Base-by-base conservation (phyloP, 2,113 vertebrate species). In the Xenopus laevis region DNA sequence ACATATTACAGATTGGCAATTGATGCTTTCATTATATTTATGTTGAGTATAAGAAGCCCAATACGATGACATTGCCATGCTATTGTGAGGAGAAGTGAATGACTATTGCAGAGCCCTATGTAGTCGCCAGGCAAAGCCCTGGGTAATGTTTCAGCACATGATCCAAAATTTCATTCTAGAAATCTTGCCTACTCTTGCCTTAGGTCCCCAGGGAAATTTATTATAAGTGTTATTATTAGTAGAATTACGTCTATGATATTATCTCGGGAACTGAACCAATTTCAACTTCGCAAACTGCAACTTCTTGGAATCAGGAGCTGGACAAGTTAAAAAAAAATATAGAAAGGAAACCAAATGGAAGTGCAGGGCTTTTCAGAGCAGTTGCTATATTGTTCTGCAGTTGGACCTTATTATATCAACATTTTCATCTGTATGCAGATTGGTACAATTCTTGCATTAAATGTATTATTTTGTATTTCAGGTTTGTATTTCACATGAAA, bases 151-250 rank as follows among this genome's bases (percentile, higher is more conserved):
- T 67, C 13, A 60, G 11, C 21, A 18, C 21, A 5, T 50, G 46
- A 50, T 21, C 65, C 21, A 44, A 50, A 50, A 67, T 67, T 67
- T 67, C 44, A 52, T 45, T 47, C 11, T 15, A 50, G 46, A 67
- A 67, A 67, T 12, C 45, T 67, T 67, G 65, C 46, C 46, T 20
- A 23, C 46, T 67, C 46, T 52, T 50, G 65, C 45, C 44, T 67
- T 20, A 18, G 65, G 45, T 20, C 65, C 18, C 45, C 13, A 67
- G 65, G 65, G 65, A 67, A 67, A 67, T 67, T 67, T 67, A 50
- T 67, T 67, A 67, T 67, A 21, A 67, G 40, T 50, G 65, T 67
- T 67, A 67, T 50, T 67, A 67, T 67, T 47, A 67, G 65, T 67
- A 47, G 18, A 45, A 50, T 12, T 67, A 67, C 46, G 47, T 18